Conservation (phyloP, 1,140 invertebrate species). For the Papilio glaucus region DNA sequence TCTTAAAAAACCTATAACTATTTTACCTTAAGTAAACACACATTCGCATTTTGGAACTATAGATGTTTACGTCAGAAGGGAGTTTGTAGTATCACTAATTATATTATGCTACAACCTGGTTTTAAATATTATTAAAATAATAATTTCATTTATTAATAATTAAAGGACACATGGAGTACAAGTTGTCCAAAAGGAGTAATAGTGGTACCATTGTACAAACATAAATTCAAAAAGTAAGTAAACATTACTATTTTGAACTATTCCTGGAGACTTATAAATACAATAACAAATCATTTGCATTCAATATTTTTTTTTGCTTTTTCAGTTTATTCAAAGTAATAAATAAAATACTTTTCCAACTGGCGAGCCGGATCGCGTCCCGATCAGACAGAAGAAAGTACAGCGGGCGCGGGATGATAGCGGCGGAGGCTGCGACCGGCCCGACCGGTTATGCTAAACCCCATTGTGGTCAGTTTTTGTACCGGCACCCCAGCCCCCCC, state of each 20-base stretch:
- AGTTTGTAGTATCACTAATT: too few relatives aligned
- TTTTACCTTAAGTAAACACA: too few relatives aligned
- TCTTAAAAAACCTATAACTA: too few relatives aligned
- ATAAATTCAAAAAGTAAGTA: too few relatives aligned
- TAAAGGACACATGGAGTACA: too few relatives aligned
- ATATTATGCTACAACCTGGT: neutral
- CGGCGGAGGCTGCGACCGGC: slow-evolving; percentile 65
- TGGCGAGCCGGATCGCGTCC: slow-evolving; percentile 54
- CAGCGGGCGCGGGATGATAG: slow-evolving; percentile 68
- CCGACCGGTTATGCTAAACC: slow-evolving; percentile 74
- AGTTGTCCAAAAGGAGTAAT: too few relatives aligned
- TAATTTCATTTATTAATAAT: too few relatives aligned
- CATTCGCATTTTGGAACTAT: too few relatives aligned
- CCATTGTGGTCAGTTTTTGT: slow-evolving; percentile 77
- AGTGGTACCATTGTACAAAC: too few relatives aligned
- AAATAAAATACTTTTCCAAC: slow-evolving; percentile 29
- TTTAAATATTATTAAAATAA: neutral
- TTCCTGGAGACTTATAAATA: neutral
- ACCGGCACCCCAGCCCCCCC: slow-evolving; percentile 39
- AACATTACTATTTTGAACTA: too few relatives aligned
- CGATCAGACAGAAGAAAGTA: slow-evolving; percentile 77
- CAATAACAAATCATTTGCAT: neutral
- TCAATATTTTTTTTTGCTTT: neutral
- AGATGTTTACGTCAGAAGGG: too few relatives aligned
- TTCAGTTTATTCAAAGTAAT: neutral